Evolutionary conservation across 53 echinoderm and acorn worm genomes (phyloP).

Genomic region (Holothuria leucospilota): DNA sequence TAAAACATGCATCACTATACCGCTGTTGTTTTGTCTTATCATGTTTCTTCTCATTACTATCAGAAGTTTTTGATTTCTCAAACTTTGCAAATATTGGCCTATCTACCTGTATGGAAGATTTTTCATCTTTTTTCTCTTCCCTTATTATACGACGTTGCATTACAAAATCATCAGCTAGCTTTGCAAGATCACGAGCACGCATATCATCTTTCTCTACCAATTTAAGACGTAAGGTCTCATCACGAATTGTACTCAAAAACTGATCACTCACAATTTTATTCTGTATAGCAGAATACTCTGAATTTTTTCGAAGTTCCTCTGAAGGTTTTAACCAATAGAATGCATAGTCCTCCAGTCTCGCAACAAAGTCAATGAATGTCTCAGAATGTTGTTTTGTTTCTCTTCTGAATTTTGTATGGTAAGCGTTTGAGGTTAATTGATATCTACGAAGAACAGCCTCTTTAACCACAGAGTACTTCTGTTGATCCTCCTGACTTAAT

Average conservation of each 20-base stretch:
- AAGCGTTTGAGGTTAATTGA: slow-evolving; percentile 54
- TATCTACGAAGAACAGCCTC: slow-evolving; percentile 55
- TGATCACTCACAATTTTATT: slow-evolving; percentile 46
- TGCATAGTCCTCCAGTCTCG: slow-evolving; percentile 39
- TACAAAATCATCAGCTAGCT: slow-evolving; percentile 56
- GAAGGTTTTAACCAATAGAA: slow-evolving; percentile 22
- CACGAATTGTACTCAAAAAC: slow-evolving; percentile 39
- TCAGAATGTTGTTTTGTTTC: slow-evolving; percentile 41
- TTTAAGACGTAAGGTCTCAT: slow-evolving; percentile 34
- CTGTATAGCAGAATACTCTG: slow-evolving; percentile 8
- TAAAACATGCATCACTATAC: not conserved
- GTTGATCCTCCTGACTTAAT: slow-evolving; percentile 37
- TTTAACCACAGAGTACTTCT: slow-evolving; percentile 44
- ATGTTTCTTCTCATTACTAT: not conserved
- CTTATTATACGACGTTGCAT: slow-evolving; percentile 40
- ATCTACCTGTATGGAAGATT: not conserved
- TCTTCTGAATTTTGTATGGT: slow-evolving; percentile 49
- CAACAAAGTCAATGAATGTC: slow-evolving; percentile 53
- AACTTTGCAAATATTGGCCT: not conserved
- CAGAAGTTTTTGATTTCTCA: not conserved
- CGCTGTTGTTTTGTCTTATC: not conserved
- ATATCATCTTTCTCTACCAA: slow-evolving; percentile 45
- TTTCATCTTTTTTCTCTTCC: not conserved
- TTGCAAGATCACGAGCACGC: slow-evolving; percentile 28
- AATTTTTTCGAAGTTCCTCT: not conserved